A percentile compares a stretch with the other conserved stretches of the same genome.
Conservation (phyloP, 1,140 invertebrate species). For the Aphidius ervi region DNA sequence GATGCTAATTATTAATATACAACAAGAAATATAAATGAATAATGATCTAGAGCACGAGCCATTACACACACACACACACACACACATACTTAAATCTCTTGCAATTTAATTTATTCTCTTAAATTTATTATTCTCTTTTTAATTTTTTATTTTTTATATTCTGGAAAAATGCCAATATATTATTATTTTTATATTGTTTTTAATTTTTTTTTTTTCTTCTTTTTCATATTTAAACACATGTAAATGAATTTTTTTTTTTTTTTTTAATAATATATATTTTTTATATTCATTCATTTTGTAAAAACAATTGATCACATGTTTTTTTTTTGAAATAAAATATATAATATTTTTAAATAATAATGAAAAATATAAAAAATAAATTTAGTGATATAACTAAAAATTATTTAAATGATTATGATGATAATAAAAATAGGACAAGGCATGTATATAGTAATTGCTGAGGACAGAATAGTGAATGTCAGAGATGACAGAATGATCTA, state of each 20-base stretch:
- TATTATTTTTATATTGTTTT: background rate
- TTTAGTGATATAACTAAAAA: too few species aligned
- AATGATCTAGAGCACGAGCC: conserved; percentile 30
- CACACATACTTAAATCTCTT: conserved; percentile 1
- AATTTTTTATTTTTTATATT: too few species aligned
- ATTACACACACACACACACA: background rate
- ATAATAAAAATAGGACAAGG: background rate
- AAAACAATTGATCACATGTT: too few species aligned
- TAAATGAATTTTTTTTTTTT: too few species aligned
- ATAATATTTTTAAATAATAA: too few species aligned
- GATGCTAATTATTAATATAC: conserved; percentile 38
- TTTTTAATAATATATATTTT: too few species aligned
- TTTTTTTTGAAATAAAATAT: too few species aligned
- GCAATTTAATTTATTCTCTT: conserved; percentile 14
- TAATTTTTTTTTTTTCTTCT: background rate
- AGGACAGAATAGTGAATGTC: background rate
- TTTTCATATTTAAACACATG: background rate
- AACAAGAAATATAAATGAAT: conserved; percentile 37
- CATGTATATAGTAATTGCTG: background rate
- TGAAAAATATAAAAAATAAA: too few species aligned
- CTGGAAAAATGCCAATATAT: conserved; percentile 9
- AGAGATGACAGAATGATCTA: conserved; percentile 13
- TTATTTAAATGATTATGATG: too few species aligned
- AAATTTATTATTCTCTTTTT: background rate
- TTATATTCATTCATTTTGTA: too few species aligned